A percentile compares a stretch with the other conserved stretches of the same genome.
Evolutionary conservation across 2,888 invertebrate genomes (phyloP).

Genomic region (Stomorhina lunata): DNA sequence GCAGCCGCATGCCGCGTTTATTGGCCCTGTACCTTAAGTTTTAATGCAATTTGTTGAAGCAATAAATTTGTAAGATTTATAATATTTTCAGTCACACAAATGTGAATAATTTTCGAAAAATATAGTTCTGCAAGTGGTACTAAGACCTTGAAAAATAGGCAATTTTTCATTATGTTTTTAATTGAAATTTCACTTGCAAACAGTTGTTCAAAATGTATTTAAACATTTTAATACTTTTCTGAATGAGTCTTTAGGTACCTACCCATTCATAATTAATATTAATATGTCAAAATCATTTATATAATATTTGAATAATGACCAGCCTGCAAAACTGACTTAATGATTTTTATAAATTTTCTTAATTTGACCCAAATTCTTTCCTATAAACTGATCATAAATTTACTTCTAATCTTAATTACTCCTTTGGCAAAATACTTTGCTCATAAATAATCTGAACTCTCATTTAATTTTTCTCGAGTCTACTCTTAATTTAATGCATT

Average conservation of each 20-base stretch:
- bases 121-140: neutral
- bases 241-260: too few relatives aligned
- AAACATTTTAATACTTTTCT: neutral
- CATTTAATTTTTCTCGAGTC: neutral
- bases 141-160: slow-evolving; percentile 10
- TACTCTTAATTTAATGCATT: slow-evolving; percentile 10
- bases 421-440: neutral
- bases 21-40: too few relatives aligned
- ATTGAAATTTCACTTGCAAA: neutral
- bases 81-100: neutral
- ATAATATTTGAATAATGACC: neutral
- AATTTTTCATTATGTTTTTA: neutral
- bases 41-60: slow-evolving; percentile 35
- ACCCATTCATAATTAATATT: too few relatives aligned
- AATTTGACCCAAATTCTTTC: too few relatives aligned
- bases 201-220: neutral
- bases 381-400: neutral
- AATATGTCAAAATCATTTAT: neutral
- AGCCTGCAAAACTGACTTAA: too few relatives aligned
- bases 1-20: too few relatives aligned
- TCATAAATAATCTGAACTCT: neutral
- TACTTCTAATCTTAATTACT: neutral
- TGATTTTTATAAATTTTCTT: too few relatives aligned
- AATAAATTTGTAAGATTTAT: slow-evolving; percentile 20
- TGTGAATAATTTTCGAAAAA: slow-evolving; percentile 14